phyloP scores from a whole-genome alignment of 2,113 vertebrate genomes.

The Phalacrocorax carbo region DNA sequence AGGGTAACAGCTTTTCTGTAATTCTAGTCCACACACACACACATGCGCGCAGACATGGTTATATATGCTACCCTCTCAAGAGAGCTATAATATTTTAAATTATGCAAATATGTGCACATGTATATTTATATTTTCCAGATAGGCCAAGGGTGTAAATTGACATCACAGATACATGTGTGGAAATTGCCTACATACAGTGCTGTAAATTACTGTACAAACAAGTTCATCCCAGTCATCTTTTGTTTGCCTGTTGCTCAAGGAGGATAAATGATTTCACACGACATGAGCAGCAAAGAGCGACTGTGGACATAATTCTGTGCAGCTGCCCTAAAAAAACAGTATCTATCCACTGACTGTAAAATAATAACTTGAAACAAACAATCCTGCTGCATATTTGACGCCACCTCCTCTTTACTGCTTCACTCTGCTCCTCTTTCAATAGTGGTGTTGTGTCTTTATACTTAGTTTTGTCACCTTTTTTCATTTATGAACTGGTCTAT shows the following conservation, averaged over 20 bases:
- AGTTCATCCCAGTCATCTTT: neutral
- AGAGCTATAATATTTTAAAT: neutral
- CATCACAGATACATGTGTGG: neutral
- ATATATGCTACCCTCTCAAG: neutral
- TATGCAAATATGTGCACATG: neutral
- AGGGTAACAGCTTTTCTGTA: neutral
- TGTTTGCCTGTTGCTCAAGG: neutral
- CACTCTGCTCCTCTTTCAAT: neutral
- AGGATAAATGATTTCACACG: conserved; percentile 3
- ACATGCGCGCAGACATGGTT: fast-evolving
- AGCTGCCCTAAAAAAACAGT: neutral
- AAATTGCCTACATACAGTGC: neutral
- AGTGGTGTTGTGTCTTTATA: neutral
- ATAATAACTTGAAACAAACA: neutral
- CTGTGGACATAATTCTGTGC: neutral
- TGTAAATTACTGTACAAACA: neutral
- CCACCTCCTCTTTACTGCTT: neutral
- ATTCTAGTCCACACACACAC: neutral
- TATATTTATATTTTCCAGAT: neutral
- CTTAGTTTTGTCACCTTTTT: neutral
- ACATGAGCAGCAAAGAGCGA: neutral
- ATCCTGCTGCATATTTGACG: neutral
- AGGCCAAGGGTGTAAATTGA: neutral
- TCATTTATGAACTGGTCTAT: neutral
- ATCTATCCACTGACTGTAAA: neutral